Conservation (phyloP, 2,113 vertebrate genomes). For the Penelope pileata region DNA sequence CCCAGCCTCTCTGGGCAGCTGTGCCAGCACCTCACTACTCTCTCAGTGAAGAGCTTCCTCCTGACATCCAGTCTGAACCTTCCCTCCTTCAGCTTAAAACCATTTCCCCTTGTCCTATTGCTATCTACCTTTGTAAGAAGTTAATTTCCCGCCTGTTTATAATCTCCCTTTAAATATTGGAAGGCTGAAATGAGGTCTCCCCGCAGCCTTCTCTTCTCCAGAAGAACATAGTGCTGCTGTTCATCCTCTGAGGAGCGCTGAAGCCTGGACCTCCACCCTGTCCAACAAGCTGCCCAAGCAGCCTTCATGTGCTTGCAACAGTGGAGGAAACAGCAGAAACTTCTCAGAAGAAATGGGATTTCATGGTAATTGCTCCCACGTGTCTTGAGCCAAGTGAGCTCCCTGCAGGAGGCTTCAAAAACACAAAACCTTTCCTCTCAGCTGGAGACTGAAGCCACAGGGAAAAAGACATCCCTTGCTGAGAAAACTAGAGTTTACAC, state of each 20-base stretch:
- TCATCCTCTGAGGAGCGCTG: not conserved
- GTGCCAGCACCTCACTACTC: too few relatives aligned
- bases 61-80: too few relatives aligned
- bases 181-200: too few relatives aligned
- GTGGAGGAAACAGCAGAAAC: not conserved
- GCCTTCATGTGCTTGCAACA: not conserved
- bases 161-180: too few relatives aligned
- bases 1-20: too few relatives aligned
- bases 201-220: too few relatives aligned
- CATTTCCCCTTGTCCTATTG: too few relatives aligned
- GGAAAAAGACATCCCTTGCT: slow-evolving; percentile 39
- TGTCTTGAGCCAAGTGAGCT: not conserved
- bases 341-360: not conserved
- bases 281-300: not conserved
- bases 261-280: not conserved
- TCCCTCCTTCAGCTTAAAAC: too few relatives aligned
- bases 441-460: not conserved
- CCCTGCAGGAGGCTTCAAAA: slow-evolving; percentile 21
- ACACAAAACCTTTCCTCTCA: slow-evolving; percentile 28
- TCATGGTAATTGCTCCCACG: not conserved
- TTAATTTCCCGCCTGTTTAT: too few relatives aligned
- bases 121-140: too few relatives aligned
- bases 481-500: slow-evolving; percentile 15
- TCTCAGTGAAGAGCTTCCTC: too few relatives aligned
- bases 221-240: not conserved